Base-by-base conservation (phyloP, 2,113 vertebrate genomes). In the Amblyornis subalaris region DNA sequence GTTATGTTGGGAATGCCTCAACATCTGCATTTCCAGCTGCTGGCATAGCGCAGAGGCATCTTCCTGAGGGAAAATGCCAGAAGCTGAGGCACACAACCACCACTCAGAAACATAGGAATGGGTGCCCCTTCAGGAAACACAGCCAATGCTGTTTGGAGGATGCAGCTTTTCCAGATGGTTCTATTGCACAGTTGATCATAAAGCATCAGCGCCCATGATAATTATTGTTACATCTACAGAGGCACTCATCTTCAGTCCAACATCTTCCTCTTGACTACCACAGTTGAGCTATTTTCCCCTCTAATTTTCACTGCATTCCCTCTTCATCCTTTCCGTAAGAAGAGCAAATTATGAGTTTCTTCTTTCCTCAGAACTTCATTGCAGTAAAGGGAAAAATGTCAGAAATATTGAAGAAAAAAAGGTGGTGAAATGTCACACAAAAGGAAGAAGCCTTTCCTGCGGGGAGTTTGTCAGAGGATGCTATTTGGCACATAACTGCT, bases 1-100 rank as follows among this genome's bases (percentile, higher is more conserved):
- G 3, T 5, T 14, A 1, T 4, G 3, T 2, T 16, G 5, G 55
- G 6, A 42, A 3, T 5, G 3, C 29, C 40, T 12, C 11, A 3
- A 5, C 0, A 1, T 6, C 64, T 58, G 42, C 38, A 20, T 19
- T 35, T 24, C 54, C 35, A 28, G 24, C 33, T 66, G 51, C 33
- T 23, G 4, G 6, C 12, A 9, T 1, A 61, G 58, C 71, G 25
- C 38, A 40, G 50, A 64, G 4, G 0, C 1, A 0, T 10, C 26
- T 61, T 38, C 45, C 31, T n/a, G 33, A 2, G 12, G 31, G 35
- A 31, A n/a, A 62, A n/a, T 31, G 12, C 19, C 70, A 65, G 64
- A 28, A 53, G 3, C 10, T 6, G 9, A 40, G 9, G 21, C 50
- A 65, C 9, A 0, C 3, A 26, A 12, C 21, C 4, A 0, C 14